Percentiles rank a stretch among this genome's conserved stretches.
phyloP scores from a whole-genome alignment of 1,140 invertebrate genomes.

The Limonius californicus region DNA sequence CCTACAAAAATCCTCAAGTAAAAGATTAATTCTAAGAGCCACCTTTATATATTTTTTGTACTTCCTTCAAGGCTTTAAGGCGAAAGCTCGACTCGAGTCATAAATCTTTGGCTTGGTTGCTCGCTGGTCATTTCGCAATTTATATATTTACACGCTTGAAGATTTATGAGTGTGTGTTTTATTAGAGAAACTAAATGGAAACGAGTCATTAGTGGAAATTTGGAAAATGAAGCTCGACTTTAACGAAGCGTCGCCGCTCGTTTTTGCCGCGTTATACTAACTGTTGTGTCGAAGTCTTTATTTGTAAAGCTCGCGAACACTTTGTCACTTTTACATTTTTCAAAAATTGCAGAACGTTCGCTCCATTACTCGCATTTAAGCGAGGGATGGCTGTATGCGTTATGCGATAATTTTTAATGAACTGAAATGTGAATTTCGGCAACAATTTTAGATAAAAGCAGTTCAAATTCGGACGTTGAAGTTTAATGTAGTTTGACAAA shows the following conservation, averaged over 20 bases:
- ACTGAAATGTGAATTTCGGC: conserved; percentile 7
- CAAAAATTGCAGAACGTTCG: background rate
- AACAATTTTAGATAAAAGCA: conserved; percentile 4
- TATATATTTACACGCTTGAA: conserved; percentile 30
- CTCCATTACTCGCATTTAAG: background rate
- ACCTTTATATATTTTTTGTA: conserved; percentile 16
- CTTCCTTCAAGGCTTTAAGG: conserved; percentile 18
- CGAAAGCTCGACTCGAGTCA: conserved; percentile 15
- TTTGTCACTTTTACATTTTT: background rate
- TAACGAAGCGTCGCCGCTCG: background rate
- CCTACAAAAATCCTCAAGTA: conserved; percentile 11
- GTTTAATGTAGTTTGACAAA: conserved; percentile 14
- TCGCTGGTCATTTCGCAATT: conserved; percentile 34
- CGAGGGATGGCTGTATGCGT: background rate
- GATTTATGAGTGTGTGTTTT: conserved; percentile 24
- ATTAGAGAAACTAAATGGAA: conserved; percentile 20
- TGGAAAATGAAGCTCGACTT: background rate
- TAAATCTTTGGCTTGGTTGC: conserved; percentile 30
- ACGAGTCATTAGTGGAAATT: background rate
- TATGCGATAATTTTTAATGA: conserved; percentile 14
- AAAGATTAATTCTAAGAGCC: conserved; percentile 27
- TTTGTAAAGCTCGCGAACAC: background rate
- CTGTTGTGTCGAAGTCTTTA: background rate
- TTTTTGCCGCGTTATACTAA: background rate
- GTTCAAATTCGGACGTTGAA: conserved; percentile 12